A percentile compares a stretch with the other conserved stretches of the same genome.
phyloP scores from a whole-genome alignment of 35 echinoderm and acorn worm species.

The Nesometra sesokonis region DNA sequence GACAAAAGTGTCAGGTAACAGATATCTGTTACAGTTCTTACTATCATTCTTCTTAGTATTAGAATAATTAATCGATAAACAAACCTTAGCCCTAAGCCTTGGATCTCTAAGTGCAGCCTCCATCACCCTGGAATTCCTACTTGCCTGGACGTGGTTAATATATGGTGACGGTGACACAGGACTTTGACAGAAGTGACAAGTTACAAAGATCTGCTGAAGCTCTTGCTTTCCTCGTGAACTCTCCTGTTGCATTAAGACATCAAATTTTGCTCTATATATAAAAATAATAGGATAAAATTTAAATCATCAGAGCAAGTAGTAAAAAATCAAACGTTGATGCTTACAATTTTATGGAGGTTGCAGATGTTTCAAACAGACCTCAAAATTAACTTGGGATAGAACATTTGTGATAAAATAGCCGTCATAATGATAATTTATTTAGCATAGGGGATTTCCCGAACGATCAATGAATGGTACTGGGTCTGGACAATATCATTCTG shows the following conservation, averaged over 20 bases:
- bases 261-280: slow-evolving; percentile 74
- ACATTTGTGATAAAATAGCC: too few species aligned
- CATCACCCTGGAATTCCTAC: not conserved
- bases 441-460: too few species aligned
- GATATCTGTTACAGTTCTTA: slow-evolving; percentile 56
- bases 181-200: slow-evolving; percentile 78
- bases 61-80: not conserved
- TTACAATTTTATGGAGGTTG: too few species aligned
- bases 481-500: too few species aligned
- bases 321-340: too few species aligned
- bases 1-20: slow-evolving; percentile 82
- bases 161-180: slow-evolving; percentile 43
- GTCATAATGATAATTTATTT: too few species aligned
- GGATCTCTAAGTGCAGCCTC: not conserved
- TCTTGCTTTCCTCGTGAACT: slow-evolving; percentile 30
- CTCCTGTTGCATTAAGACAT: slow-evolving; percentile 49
- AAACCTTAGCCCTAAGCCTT: not conserved
- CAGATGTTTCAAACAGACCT: too few species aligned
- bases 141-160: not conserved
- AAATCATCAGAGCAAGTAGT: too few species aligned
- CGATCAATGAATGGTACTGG: too few species aligned
- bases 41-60: too few species aligned
- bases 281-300: not conserved
- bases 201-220: slow-evolving; percentile 69
- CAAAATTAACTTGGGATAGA: too few species aligned